Conservation (phyloP, 2,797 vertebrate species). For the Halcyon chelicuti region DNA sequence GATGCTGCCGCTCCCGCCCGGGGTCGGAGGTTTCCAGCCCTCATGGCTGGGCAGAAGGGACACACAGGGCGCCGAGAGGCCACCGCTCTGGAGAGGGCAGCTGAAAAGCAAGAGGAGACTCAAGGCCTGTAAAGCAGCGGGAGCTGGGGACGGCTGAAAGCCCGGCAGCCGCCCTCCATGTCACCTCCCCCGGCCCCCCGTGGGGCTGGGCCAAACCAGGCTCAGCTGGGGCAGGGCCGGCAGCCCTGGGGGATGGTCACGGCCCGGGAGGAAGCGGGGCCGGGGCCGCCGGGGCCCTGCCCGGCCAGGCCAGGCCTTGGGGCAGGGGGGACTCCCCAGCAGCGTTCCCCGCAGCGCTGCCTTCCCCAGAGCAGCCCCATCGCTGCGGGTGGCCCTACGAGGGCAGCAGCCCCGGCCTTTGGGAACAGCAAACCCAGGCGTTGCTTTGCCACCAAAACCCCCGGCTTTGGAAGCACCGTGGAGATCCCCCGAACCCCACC, state of each 20-base stretch:
- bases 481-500: neutral
- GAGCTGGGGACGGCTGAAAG: neutral
- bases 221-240: too few relatives aligned
- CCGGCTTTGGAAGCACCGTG: neutral
- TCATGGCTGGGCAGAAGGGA: neutral
- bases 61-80: accelerated
- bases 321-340: too few relatives aligned
- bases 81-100: neutral
- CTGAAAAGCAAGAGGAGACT: neutral
- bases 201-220: too few relatives aligned
- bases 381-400: too few relatives aligned
- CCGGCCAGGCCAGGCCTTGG: too few relatives aligned
- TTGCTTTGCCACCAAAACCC: neutral
- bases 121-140: neutral
- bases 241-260: too few relatives aligned
- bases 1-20: accelerated
- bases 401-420: neutral
- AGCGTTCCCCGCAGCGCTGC: too few relatives aligned
- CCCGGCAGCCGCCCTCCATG: too few relatives aligned
- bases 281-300: too few relatives aligned
- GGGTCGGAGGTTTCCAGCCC: accelerated
- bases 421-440: neutral
- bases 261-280: too few relatives aligned
- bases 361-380: too few relatives aligned
- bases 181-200: too few relatives aligned